phyloP scores from a whole-genome alignment of 2,113 vertebrate genomes.

The Cephalopholis sonnerati region DNA sequence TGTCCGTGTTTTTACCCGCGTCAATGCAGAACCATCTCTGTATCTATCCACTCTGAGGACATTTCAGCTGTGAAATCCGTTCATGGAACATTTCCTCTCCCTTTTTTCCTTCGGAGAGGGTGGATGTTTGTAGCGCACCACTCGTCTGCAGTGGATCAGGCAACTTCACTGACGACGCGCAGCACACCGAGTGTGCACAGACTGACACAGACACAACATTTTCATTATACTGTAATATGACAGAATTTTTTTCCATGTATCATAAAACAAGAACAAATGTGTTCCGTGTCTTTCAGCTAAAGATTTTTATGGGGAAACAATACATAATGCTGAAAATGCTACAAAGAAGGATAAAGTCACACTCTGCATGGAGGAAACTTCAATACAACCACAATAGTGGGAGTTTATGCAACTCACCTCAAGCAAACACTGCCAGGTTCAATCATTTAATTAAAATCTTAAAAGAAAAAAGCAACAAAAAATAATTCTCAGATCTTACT shows the following conservation, averaged over 20 bases:
- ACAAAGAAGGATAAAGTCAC: background rate
- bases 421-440: background rate
- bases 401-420: background rate
- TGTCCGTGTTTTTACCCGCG: background rate
- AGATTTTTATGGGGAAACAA: background rate
- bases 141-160: conserved; percentile 45
- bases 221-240: background rate
- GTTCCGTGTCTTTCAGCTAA: too few species aligned
- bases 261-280: background rate
- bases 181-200: conserved; percentile 38
- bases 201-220: background rate
- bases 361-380: background rate
- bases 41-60: background rate
- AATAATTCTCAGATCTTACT: too few species aligned
- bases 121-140: conserved; percentile 27
- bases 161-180: conserved; percentile 50
- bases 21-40: background rate
- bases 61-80: conserved; percentile 2
- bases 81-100: background rate
- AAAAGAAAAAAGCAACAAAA: background rate
- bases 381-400: background rate
- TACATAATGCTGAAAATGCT: background rate
- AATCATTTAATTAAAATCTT: background rate
- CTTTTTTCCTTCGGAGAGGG: background rate
- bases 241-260: background rate